These are phyloP conservation scores for Porites rus DNA, from an alignment of 92 coral and sea anemone genomes.

Conservation along the genomic window DNA sequence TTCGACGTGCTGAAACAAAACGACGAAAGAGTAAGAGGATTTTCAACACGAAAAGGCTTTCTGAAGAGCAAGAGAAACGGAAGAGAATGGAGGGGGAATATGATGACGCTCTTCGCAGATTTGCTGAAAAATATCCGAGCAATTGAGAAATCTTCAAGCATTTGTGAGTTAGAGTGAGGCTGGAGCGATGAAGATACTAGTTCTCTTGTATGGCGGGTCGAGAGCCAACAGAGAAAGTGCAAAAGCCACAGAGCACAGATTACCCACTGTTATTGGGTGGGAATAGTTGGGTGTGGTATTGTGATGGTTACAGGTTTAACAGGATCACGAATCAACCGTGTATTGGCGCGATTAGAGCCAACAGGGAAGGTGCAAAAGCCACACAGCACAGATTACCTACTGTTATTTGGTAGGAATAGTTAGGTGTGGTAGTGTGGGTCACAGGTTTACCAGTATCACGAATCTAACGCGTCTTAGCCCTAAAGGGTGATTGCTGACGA, in stretches of 20 bases:
- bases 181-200: not conserved
- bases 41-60: slow-evolving; percentile 20
- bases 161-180: not conserved
- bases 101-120: slow-evolving; percentile 59
- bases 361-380: no score
- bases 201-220: no score
- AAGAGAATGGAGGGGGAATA: slow-evolving; percentile 24
- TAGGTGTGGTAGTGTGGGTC: not conserved
- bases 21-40: slow-evolving; percentile 42
- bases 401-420: not conserved
- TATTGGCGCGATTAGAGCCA: no score
- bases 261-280: no score
- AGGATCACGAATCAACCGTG: not conserved
- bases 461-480: not conserved
- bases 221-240: no score
- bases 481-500: no score
- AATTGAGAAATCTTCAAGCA: not conserved
- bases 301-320: not conserved
- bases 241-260: no score
- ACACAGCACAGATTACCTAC: no score
- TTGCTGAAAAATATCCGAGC: slow-evolving; percentile 50
- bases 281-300: not conserved
- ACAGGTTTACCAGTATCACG: not conserved
- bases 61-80: slow-evolving; percentile 45
- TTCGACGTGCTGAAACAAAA: slow-evolving; percentile 53